Base-by-base conservation (phyloP, 2,888 invertebrate genomes). In the Helicoverpa assulta region DNA sequence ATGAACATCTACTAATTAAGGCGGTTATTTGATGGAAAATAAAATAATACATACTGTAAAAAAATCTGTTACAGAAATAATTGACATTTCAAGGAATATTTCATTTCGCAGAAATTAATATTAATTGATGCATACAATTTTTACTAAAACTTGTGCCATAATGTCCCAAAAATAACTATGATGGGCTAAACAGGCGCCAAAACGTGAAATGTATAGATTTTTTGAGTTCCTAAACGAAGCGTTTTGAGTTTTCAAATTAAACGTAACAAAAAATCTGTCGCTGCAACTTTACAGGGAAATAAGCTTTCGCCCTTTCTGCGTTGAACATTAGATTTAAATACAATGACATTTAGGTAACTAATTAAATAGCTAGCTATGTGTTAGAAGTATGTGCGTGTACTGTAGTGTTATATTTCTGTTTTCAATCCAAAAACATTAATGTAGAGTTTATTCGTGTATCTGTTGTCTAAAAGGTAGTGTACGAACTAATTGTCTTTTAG, bases 291-390 rank as follows among this genome's bases (percentile, higher is more conserved):
- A 76, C 72, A 76, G 70, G 76, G 66, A 73, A 65, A 57, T 65
- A 51, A 52, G 52, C 56, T 70, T 68, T 53, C 18, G 67, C 58
- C 65, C 43, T 47, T 67, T 57, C 59, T 56, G 50, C 61, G 72
- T 72, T 76, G 67, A 67, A 73, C 50, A 70, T 70, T 65, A 54
- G 52, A 72, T 67, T 64, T 74, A 71, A 69, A 70, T 64, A 64
- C 53, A 57, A 21, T 57, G 54, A 58, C 7, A 55, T 65, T 57
- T 72, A 72, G 70, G 52, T 78, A 58, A 73, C 73, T 60, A 61
- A 18, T 62, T 52, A 67, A 67, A 71, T 75, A 75, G 62, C 37
- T 81, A 80, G 73, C 55, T 82, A 66, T 66, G 70, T 82, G 67
- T 82, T 80, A 80, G 80, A 54, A 29, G 37, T 82, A 68, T 40